Base-by-base conservation (phyloP, 2,113 vertebrate genomes). In the Xiphophorus maculatus region DNA sequence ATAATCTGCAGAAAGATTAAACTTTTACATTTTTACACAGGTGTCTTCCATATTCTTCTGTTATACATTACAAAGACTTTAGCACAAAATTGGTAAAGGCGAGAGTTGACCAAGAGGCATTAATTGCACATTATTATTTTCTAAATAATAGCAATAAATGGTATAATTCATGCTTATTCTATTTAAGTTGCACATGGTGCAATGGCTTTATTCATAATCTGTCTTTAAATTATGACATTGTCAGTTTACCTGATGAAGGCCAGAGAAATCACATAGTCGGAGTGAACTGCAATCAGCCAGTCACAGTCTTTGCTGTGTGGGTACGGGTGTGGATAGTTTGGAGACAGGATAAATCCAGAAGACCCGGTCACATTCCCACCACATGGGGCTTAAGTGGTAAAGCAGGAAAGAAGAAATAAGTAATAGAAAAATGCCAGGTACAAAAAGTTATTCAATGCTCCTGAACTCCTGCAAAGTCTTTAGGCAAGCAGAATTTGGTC, bases 291-390 rank as follows among this genome's bases (percentile, higher is more conserved):
- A 79, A 99, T 94, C 12, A 97, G 97, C 98, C 98, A 99, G 85
- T 99, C 97, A 82, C 98, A 99, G 85, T 99, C 98, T 85, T 98
- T 97, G 93, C 98, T 99, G 74, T 99, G 98, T 0, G 98, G 98
- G 89, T 99, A 99, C 0, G 98, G 98, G 84, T 98, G 96, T 79
- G 98, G 98, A 85, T 96, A 99, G 87, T 98, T 99, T 61, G 98
- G 98, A 35, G 98, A 99, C 40, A 99, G 96, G 92, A 99, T 98
- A 92, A 99, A 99, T 69, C 98, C 98, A 29, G 98, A 98, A 65
- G 97, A 98, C 72, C 98, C 98, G 9, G 98, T 99, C 90, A 99
- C 93, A 84, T 99, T 99, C 72, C 98, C 98, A 84, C 98, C 98
- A 92, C 98, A 99, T 54, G 98, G 98, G 92, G 98, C 98, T 99